These are phyloP conservation scores for Aricia agestis DNA, from an alignment of 1,140 invertebrate genomes.

Conservation along the genomic window DNA sequence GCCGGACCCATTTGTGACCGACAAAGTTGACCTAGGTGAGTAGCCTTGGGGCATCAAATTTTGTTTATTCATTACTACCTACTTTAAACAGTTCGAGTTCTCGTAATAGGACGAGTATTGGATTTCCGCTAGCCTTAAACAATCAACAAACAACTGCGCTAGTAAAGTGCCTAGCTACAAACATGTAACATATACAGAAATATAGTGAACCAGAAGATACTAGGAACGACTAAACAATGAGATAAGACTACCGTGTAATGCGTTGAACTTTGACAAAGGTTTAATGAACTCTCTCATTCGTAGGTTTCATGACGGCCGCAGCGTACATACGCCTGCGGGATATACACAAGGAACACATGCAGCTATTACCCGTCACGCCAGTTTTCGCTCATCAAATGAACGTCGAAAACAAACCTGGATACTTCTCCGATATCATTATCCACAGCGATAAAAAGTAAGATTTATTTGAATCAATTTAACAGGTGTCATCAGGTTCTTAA, in stretches of 20 bases:
- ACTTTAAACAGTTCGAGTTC: background rate
- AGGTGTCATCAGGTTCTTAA: background rate
- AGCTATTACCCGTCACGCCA: slow-evolving; percentile 77
- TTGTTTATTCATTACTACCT: background rate
- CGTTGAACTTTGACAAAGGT: background rate
- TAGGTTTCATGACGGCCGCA: slow-evolving; percentile 79
- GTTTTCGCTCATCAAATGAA: slow-evolving; percentile 78
- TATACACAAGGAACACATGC: slow-evolving; percentile 58
- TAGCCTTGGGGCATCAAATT: background rate
- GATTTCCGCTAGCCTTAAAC: background rate
- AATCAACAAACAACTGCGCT: background rate
- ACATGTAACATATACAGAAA: background rate
- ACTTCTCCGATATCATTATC: slow-evolving; percentile 79
- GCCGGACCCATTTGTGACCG: slow-evolving; percentile 75
- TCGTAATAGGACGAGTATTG: background rate
- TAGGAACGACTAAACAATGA: background rate
- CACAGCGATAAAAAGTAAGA: slow-evolving; percentile 78
- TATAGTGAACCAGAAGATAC: background rate
- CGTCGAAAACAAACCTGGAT: slow-evolving; percentile 73
- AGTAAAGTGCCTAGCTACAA: background rate
- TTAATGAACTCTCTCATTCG: slow-evolving; percentile 23
- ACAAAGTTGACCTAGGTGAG: slow-evolving; percentile 78
- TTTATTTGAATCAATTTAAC: background rate
- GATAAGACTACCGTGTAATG: background rate
- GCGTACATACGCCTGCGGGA: slow-evolving; percentile 74